A percentile compares a stretch with the other conserved stretches of the same genome.
These are phyloP conservation scores for Aplysina aerophoba DNA, from an alignment of 37 sponge, comb jelly and placozoan genomes.

Conservation along the genomic window DNA sequence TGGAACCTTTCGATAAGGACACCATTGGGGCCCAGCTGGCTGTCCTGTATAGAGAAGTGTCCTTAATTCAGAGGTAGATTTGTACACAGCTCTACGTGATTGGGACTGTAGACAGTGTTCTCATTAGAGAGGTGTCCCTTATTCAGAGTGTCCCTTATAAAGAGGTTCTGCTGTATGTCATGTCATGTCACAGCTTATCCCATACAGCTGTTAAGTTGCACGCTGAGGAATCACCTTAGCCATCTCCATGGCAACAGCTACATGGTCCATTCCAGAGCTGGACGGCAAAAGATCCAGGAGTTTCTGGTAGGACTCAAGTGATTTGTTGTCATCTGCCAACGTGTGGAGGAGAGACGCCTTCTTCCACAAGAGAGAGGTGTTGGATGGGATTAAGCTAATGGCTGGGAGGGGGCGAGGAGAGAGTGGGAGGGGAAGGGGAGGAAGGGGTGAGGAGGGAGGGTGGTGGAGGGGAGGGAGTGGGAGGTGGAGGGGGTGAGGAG, in stretches of 20 bases:
- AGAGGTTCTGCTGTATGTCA: no score
- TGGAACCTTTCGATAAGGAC: no score
- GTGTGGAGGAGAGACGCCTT: constrained; percentile 53
- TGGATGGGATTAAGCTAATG: constrained; percentile 28
- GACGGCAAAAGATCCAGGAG: constrained; percentile 53
- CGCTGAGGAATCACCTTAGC: constrained; percentile 48
- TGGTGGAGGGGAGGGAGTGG: no score
- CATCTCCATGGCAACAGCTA: constrained; percentile 67
- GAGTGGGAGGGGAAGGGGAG: no score
- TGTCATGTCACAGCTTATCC: no score
- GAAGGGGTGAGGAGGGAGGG: no score
- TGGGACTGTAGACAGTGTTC: neutral
- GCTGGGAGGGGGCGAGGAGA: constrained; percentile 20
- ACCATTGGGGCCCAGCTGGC: no score
- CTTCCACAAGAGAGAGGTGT: constrained; percentile 59
- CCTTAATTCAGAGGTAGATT: neutral
- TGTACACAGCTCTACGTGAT: neutral
- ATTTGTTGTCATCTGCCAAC: constrained; percentile 55
- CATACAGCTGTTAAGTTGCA: neutral
- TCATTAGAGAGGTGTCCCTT: no score
- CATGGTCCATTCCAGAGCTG: constrained; percentile 22
- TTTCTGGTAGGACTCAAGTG: constrained; percentile 55
- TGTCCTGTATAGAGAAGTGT: no score
- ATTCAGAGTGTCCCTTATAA: no score
- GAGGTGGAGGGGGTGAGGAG: no score